These are phyloP conservation scores for Nematolebias whitei DNA, from an alignment of 2,113 vertebrate genomes.

Conservation along the genomic window DNA sequence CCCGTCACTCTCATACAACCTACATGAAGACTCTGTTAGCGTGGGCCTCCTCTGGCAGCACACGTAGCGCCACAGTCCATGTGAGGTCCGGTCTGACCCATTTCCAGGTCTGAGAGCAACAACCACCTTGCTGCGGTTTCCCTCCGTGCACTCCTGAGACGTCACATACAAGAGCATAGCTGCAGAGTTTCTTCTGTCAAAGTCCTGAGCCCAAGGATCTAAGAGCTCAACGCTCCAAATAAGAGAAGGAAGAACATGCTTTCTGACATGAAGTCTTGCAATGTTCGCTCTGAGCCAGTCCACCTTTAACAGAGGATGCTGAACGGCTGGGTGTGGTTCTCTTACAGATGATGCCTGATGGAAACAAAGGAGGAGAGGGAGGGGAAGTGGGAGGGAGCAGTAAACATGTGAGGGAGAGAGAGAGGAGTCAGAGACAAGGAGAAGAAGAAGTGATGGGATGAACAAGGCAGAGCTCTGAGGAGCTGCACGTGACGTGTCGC, in stretches of 20 bases:
- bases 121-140: conserved; percentile 8
- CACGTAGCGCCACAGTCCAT: conserved; percentile 73
- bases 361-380: conserved; percentile 45
- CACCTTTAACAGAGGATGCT: conserved; percentile 30
- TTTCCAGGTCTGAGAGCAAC: conserved; percentile 57
- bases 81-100: conserved; percentile 44
- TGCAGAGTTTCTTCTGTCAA: conserved; percentile 21
- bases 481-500: conserved; percentile 37
- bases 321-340: conserved; percentile 37
- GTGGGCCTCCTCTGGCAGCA: conserved; percentile 80
- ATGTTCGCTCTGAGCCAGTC: conserved; percentile 15
- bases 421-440: background rate
- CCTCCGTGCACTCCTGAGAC: conserved; percentile 54
- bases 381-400: conserved; percentile 3
- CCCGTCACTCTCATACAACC: conserved; percentile 44
- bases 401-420: conserved; percentile 8
- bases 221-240: conserved; percentile 9
- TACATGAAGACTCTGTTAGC: conserved; percentile 71
- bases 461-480: conserved; percentile 16
- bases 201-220: no score
- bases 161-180: conserved; percentile 64
- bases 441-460: conserved; percentile 2
- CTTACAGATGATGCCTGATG: conserved; percentile 43
- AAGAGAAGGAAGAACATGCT: background rate
- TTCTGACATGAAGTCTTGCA: background rate